A percentile compares a stretch with the other conserved stretches of the same genome.
Evolutionary conservation across 2,113 vertebrate genomes (phyloP).

Genomic region (Sterna hirundo): DNA sequence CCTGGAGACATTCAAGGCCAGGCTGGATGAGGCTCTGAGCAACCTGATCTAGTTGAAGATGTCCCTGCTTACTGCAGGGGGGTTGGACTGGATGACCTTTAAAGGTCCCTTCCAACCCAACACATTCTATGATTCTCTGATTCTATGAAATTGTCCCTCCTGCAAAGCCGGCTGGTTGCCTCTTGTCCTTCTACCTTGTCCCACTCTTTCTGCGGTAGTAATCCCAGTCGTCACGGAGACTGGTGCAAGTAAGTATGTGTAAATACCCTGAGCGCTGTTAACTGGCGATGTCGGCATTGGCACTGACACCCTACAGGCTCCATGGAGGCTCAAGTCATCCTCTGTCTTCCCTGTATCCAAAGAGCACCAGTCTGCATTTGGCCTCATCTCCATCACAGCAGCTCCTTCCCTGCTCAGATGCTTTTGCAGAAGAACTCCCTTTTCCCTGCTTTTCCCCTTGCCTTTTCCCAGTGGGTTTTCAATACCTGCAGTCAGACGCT

Average conservation of each 20-base stretch:
- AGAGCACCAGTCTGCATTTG: not conserved
- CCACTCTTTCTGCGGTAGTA: not conserved
- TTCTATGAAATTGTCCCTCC: not conserved
- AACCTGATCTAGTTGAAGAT: no score
- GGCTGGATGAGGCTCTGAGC: no score
- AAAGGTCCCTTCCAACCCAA: no score
- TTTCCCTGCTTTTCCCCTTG: not conserved
- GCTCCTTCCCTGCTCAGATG: not conserved
- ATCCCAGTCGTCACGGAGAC: fast-evolving
- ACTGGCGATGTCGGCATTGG: not conserved
- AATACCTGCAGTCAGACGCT: not conserved
- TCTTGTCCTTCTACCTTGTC: not conserved
- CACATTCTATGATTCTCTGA: no score
- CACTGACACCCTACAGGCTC: not conserved
- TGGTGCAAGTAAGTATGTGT: fast-evolving
- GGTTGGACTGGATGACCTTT: no score
- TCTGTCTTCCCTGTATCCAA: not conserved
- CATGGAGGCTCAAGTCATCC: not conserved
- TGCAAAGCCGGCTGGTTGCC: not conserved
- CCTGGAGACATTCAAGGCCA: no score
- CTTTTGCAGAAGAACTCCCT: not conserved
- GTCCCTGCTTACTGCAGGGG: no score
- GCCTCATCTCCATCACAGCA: not conserved
- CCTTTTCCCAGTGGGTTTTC: not conserved
- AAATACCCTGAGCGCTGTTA: not conserved